Evolutionary conservation across 1,140 invertebrate species (phyloP).

Genomic region (Orius insidiosus): DNA sequence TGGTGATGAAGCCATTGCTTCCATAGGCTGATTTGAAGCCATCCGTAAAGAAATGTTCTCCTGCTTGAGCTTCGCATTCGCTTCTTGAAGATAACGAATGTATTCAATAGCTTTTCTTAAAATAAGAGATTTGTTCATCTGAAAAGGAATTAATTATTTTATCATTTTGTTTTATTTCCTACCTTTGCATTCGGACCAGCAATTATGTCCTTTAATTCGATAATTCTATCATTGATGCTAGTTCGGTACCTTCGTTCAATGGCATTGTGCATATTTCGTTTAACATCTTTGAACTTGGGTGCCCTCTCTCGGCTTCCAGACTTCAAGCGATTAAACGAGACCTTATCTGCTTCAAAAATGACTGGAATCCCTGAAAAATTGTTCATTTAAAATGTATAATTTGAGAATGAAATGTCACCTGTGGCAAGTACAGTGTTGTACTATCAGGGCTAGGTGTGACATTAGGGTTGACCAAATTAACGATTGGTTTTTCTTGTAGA

Average conservation of each 20-base stretch:
- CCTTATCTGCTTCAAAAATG: conserved; percentile 50
- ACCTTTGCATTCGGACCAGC: conserved; percentile 86
- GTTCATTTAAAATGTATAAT: background rate
- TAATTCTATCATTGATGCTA: conserved; percentile 98
- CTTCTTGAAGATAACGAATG: conserved; percentile 70
- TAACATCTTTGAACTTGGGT: conserved; percentile 58
- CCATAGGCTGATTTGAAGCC: conserved; percentile 40
- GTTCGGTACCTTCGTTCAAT: conserved; percentile 94
- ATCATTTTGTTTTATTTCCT: too few relatives aligned
- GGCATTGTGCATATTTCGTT: conserved; percentile 87
- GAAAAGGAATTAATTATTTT: too few relatives aligned
- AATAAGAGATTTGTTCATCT: conserved; percentile 94
- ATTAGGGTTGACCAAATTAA: conserved; percentile 23
- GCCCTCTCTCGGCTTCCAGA: conserved; percentile 26
- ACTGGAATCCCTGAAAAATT: conserved; percentile 44
- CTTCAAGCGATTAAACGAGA: conserved; percentile 32
- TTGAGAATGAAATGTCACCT: conserved; percentile 23
- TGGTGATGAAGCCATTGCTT: conserved; percentile 30
- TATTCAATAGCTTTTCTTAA: conserved; percentile 93
- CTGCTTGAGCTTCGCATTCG: conserved; percentile 72
- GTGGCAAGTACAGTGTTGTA: conserved; percentile 42
- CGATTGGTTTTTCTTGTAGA: conserved; percentile 16
- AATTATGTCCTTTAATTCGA: conserved; percentile 91
- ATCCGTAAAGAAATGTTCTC: conserved; percentile 70
- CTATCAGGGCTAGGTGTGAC: conserved; percentile 26